Evolutionary conservation across 2,888 invertebrate genomes (phyloP), one percentile per base, ranked within the genome.

Genomic region (Andrena camellia): DNA sequence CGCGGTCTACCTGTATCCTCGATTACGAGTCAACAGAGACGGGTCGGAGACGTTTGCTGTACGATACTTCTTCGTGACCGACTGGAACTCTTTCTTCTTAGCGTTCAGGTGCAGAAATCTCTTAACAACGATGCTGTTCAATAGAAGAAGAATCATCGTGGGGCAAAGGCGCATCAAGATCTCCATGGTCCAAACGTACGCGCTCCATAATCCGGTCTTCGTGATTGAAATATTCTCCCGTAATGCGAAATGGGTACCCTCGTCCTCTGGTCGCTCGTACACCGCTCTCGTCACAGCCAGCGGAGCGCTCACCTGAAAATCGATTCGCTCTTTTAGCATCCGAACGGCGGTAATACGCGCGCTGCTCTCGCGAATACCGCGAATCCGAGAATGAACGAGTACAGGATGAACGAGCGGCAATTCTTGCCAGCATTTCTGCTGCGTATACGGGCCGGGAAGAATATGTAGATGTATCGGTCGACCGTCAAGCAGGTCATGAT

Each of bases 401-500:
- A 85, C 6, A 87, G 29, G 20, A 80, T 70, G 52, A 77, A 78
- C 0, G 85, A 71, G 29, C 62, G 76, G n/a, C 75, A 78, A 20
- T 83, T 85, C 33, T 82, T 87, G 13, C 87, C 83, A 17, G 79
- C 66, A 17, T 78, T 87, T 42, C 87, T 85, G 54, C 64, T 78
- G 2, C 87, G 87, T 13, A 86, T 87, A 7, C 87, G 87, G 2
- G 86, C 59, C 10, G 87, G 87, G 33, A 85, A 86, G 23, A 87
- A 86, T 26, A 87, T 64, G 42, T 85, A 87, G 59, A 81, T 76
- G 50, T 87, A 87, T 73, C 87, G 81, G 78, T 87, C 87, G 35
- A 87, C 71, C 64, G 85, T 85, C 60, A 87, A 68, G 33, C 85
- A 85, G 33, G 79, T 79, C 87, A 87, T 85, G 52, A 87, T 86